Conservation (phyloP, 2,888 invertebrate species). For the Acrobasis consociella region DNA sequence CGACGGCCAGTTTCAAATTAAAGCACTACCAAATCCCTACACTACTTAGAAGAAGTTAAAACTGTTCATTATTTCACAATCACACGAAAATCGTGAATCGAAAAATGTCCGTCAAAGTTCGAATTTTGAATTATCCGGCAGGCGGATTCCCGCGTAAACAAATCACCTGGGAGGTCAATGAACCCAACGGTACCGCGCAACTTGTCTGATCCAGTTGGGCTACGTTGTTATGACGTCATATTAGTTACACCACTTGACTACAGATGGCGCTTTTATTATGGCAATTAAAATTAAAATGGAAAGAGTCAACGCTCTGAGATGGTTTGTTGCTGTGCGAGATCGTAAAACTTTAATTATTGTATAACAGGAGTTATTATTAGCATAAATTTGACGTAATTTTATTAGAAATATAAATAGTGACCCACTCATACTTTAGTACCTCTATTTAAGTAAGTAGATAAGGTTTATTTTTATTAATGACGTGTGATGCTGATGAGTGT, state of each 20-base stretch:
- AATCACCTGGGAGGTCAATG: conserved; percentile 61
- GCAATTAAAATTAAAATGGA: conserved; percentile 14
- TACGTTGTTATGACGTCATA: conserved; percentile 67
- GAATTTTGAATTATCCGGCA: conserved; percentile 45
- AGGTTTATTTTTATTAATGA: too few relatives aligned
- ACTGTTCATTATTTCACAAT: not conserved
- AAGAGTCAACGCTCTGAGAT: conserved; percentile 23
- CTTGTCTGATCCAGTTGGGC: conserved; percentile 60
- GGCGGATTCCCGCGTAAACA: conserved; percentile 70
- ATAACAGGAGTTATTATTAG: not conserved
- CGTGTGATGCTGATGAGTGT: too few relatives aligned
- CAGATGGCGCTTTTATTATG: conserved; percentile 50
- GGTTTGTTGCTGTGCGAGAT: not conserved
- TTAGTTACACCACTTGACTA: conserved; percentile 47
- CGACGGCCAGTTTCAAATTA: not conserved
- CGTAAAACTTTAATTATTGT: not conserved
- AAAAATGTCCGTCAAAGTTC: conserved; percentile 49
- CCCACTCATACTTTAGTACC: too few relatives aligned
- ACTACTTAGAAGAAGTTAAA: not conserved
- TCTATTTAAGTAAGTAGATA: too few relatives aligned
- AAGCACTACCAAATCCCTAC: not conserved
- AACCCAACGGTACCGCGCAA: conserved; percentile 77
- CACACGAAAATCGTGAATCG: conserved; percentile 43
- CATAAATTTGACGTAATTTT: not conserved
- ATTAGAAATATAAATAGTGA: too few relatives aligned